Evolutionary conservation across 2,797 vertebrate species (phyloP).

Genomic region (Enoplosus armatus): DNA sequence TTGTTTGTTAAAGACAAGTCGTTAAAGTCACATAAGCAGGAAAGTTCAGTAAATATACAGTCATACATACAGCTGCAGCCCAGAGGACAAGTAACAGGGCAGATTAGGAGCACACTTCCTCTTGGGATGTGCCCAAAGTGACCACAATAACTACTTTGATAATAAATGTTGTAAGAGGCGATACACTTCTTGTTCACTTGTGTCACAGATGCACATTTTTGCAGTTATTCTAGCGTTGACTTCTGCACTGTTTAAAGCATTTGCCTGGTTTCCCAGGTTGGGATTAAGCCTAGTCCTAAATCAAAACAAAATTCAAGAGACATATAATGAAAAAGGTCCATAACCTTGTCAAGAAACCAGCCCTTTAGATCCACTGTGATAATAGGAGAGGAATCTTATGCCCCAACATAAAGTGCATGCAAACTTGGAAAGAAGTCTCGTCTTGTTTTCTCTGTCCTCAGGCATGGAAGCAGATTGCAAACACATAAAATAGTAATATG

Average conservation of each 20-base stretch:
- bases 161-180: conserved; percentile 19
- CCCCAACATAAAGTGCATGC: conserved; percentile 26
- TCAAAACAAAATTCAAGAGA: conserved; percentile 19
- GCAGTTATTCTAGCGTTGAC: conserved; percentile 15
- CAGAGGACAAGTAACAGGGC: conserved; percentile 22
- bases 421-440: conserved; percentile 40
- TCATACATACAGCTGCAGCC: not conserved
- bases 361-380: conserved; percentile 33
- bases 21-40: conserved; percentile 10
- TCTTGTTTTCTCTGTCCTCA: conserved; percentile 66
- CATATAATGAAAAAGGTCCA: conserved; percentile 1
- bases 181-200: conserved; percentile 8
- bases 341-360: not conserved
- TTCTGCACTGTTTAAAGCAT: not conserved
- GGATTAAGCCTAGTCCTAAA: conserved; percentile 5
- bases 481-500: conserved; percentile 76
- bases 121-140: conserved; percentile 44
- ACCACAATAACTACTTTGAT: conserved; percentile 44
- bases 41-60: conserved; percentile 7
- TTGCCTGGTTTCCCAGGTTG: conserved; percentile 2
- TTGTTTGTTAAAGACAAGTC: conserved; percentile 35
- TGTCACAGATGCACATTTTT: conserved; percentile 7
- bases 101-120: conserved; percentile 55
- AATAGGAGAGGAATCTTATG: conserved; percentile 9
- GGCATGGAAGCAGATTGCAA: conserved; percentile 80